Evolutionary conservation across 2,113 vertebrate genomes (phyloP), one percentile per base, ranked within the genome.

Genomic region (Leptocoma aspasia): DNA sequence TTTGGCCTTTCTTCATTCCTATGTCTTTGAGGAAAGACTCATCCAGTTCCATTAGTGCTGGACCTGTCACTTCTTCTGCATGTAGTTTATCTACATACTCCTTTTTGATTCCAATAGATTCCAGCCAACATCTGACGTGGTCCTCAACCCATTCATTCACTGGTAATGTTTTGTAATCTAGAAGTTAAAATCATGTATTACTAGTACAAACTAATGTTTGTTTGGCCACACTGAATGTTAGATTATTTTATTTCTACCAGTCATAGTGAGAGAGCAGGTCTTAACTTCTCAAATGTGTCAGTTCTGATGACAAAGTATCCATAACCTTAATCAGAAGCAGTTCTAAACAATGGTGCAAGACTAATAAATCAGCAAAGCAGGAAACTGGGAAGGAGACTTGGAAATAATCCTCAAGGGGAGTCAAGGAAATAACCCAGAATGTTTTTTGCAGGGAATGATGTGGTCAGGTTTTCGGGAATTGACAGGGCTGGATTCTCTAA

Each of bases 21-120:
- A 98, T 92, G 4, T 54, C 50, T 94, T 95, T 98, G 78, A 99
- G 94, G 96, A 95, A 98, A 50, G 96, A 30, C 24, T 98, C 97
- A 47, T 97, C 82, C 14, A 99, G 75, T 91, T 69, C 23, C 47
- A 96, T 92, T 22, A 98, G 96, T 3, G 80, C 92, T n/a, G 71
- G 65, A 35, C 98, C 98, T 75, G 98, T 59, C 61, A 99, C 98
- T 97, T 99, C 98, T 88, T 98, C 97, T 5, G 91, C 96, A 8
- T 71, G 1, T 10, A 98, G 94, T 45, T 97, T 98, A 59, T 97
- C 50, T 77, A 97, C 69, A 14, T 98, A 98, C 1, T 91, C 85
- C 44, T 98, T 94, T 78, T 98, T 98, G 13, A 99, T 84, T 73
- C 96, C 97, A 47, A 93, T 97, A 6, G 97, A 97, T 60, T 75